A percentile compares a stretch with the other conserved stretches of the same genome.
phyloP scores from a whole-genome alignment of 2,888 invertebrate species.

The Ariolimax columbianus region DNA sequence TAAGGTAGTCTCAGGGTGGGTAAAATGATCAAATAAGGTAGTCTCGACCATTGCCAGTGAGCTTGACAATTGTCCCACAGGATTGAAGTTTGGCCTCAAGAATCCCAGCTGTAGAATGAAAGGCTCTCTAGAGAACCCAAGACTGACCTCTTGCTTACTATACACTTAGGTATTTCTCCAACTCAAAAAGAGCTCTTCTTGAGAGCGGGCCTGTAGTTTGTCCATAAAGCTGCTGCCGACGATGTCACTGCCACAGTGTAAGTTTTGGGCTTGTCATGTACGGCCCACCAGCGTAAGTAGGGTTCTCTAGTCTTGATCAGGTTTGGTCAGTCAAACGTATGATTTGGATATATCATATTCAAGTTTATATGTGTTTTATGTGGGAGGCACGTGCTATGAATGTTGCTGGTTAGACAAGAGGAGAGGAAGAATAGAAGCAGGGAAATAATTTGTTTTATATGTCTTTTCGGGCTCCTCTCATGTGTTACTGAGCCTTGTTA shows the following conservation, averaged over 20 bases:
- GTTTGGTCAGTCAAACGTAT: neutral
- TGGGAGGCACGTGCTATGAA: too few relatives aligned
- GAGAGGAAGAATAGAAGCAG: too few relatives aligned
- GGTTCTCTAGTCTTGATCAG: conserved; percentile 28
- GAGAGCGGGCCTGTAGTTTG: conserved; percentile 39
- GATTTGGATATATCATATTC: neutral
- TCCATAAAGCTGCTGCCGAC: conserved; percentile 39
- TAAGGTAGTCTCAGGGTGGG: neutral
- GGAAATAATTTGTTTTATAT: too few relatives aligned
- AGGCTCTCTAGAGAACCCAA: conserved; percentile 41
- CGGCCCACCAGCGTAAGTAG: conserved; percentile 40
- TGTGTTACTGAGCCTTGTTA: too few relatives aligned
- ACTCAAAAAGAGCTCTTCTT: conserved; percentile 34
- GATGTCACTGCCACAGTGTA: conserved; percentile 39
- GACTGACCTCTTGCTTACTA: conserved; percentile 52
- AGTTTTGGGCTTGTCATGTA: conserved; percentile 36
- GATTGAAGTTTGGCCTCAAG: neutral
- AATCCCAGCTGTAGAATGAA: neutral
- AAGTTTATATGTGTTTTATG: neutral
- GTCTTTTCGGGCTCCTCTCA: too few relatives aligned
- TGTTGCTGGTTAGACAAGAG: too few relatives aligned
- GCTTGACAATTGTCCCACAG: neutral
- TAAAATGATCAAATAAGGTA: too few relatives aligned
- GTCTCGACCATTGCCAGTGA: neutral
- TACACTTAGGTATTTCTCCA: conserved; percentile 49